Evolutionary conservation across 2,113 vertebrate genomes (phyloP).

Genomic region (Benitochromis conjunctus): DNA sequence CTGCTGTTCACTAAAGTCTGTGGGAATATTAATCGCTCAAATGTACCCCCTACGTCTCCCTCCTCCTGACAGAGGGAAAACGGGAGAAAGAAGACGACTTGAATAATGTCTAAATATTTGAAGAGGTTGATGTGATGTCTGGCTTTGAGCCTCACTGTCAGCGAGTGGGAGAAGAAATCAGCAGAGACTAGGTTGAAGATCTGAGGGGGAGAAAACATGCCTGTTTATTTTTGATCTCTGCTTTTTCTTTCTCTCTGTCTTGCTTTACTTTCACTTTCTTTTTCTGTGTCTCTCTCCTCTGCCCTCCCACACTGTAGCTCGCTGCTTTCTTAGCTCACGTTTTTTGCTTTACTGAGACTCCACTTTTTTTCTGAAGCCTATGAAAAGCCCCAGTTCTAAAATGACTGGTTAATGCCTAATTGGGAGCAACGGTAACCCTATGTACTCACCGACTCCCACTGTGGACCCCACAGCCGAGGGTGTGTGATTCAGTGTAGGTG

Average conservation of each 20-base stretch:
- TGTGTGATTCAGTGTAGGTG: background rate
- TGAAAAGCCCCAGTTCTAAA: background rate
- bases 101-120: conserved; percentile 67
- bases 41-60: conserved; percentile 17
- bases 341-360: background rate
- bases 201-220: conserved; percentile 45
- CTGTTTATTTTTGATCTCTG: conserved; percentile 52
- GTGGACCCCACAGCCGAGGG: background rate
- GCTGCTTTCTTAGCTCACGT: background rate
- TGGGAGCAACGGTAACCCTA: background rate
- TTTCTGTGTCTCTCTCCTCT: background rate
- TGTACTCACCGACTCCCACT: background rate
- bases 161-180: conserved; percentile 55
- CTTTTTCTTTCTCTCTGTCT: background rate
- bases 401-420: background rate
- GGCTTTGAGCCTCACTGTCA: conserved; percentile 61
- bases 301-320: conserved; percentile 10
- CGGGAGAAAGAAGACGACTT: conserved; percentile 28
- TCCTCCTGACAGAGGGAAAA: conserved; percentile 13
- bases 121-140: conserved; percentile 66
- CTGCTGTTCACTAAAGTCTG: conserved; percentile 44
- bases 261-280: background rate
- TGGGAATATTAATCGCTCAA: conserved; percentile 64
- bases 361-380: background rate
- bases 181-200: conserved; percentile 56